A percentile compares a stretch with the other conserved stretches of the same genome.
phyloP scores from a whole-genome alignment of 2,797 vertebrate genomes.

The Sebastes itinus region DNA sequence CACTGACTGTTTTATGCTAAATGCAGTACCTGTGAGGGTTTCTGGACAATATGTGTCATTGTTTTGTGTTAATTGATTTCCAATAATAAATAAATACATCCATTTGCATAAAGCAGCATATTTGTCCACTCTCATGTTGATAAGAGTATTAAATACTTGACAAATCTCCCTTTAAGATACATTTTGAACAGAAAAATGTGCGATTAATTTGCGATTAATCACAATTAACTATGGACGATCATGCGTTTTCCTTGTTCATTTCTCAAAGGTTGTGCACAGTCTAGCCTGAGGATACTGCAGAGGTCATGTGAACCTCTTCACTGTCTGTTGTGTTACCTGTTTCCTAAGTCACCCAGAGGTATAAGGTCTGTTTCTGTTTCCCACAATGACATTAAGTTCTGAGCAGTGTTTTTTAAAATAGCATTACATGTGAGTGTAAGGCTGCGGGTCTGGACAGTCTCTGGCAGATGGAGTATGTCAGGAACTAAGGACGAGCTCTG shows the following conservation, averaged over 20 bases:
- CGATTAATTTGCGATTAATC: no score
- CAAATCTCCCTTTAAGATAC: no score
- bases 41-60: no score
- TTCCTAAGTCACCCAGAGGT: neutral
- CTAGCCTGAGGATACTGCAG: neutral
- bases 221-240: no score
- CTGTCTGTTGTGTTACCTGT: neutral
- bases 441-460: neutral
- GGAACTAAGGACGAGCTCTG: neutral
- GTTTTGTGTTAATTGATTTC: no score
- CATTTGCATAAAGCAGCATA: no score
- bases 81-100: accelerated
- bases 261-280: neutral
- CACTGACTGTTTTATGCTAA: no score
- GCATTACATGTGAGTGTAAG: constrained; percentile 8
- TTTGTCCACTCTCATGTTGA: no score
- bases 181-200: no score
- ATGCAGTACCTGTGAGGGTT: no score
- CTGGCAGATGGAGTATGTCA: constrained; percentile 20
- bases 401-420: constrained; percentile 24
- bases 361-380: neutral
- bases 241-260: neutral
- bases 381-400: constrained; percentile 11
- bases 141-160: no score
- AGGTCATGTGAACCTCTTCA: neutral